Base-by-base conservation (phyloP, 2,888 invertebrate genomes). In the Hanleya hanleyi region DNA sequence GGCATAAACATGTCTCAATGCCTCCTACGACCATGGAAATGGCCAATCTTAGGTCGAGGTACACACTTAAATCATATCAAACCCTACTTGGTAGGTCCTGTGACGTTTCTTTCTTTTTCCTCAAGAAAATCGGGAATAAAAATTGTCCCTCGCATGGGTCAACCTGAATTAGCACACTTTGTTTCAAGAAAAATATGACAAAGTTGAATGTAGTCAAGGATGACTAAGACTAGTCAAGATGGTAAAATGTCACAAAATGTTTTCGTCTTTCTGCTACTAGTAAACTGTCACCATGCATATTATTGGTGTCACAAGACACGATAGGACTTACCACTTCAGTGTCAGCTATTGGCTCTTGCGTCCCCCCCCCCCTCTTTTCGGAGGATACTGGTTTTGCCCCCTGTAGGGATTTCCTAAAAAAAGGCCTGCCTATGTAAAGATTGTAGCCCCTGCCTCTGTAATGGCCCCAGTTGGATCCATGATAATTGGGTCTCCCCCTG, bases 71-170 rank as follows among this genome's bases (percentile, higher is more conserved):
- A 68, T 22, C 61, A 41, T 32, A 32, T 67, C 32, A 71, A 38
- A 62, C 68, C 57, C 7, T 68, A 38, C 18, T 68, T 72, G n/a
- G n/a, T n/a, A n/a, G 12, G 61, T n/a, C 68, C 61, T 49, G 22
- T 37, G 18, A 4, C 35, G n/a, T 33, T 64, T 61, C 64, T 61
- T 67, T 68, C 35, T 72, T 72, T 12, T 50, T 32, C 4, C 57
- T 12, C n/a, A 64, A 32, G 32, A 72, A 72, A 61, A 72, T 68
- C 18, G 50, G 32, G 15, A 68, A 72, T 6, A 72, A 22, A 36
- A 51, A 68, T 57, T 72, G 57, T 15, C 50, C 64, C 32, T 61
- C 12, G n/a, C n/a, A 38, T 7, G 15, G 41, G 2, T 12, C 18
- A 5, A 49, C 18, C 15, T 37, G 5, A 26, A 32, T 32, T 35